These are phyloP conservation scores for Anabas testudineus DNA, from an alignment of 2,797 vertebrate species.

Conservation along the genomic window DNA sequence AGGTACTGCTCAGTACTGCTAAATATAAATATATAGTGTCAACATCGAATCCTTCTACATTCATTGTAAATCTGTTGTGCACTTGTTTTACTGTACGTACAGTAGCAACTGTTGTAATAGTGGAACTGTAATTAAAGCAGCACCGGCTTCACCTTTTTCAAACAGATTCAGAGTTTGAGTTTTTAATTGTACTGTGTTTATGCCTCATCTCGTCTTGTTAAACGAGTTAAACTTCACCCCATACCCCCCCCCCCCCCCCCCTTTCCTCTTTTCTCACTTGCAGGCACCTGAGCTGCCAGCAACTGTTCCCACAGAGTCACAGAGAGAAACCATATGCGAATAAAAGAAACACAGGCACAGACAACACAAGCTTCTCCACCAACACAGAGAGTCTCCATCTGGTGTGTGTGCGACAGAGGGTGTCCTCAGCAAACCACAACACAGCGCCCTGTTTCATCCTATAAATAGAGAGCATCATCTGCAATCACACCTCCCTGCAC, in stretches of 20 bases:
- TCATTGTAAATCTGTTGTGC: no score
- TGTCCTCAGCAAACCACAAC: constrained; percentile 52
- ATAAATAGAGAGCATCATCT: constrained; percentile 65
- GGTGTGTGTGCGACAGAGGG: constrained; percentile 52
- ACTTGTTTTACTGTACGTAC: no score
- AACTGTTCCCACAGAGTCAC: constrained; percentile 44
- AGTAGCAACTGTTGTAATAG: no score
- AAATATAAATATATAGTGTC: no score
- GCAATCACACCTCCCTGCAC: constrained; percentile 34
- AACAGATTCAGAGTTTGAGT: no score
- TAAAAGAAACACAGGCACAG: constrained; percentile 16
- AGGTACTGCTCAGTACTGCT: no score
- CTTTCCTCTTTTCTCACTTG: constrained; percentile 19
- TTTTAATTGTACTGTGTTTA: background rate
- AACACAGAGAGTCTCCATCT: constrained; percentile 62
- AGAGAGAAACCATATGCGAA: constrained; percentile 65
- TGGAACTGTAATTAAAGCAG: constrained; percentile 7
- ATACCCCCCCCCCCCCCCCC: background rate
- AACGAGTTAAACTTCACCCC: constrained; percentile 32
- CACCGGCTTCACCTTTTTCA: background rate
- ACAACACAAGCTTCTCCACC: constrained; percentile 27
- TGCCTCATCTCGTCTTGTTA: background rate
- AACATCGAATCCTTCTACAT: no score
- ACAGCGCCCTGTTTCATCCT: constrained; percentile 46
- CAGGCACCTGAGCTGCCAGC: constrained; percentile 56